phyloP scores from a whole-genome alignment of 2,113 vertebrate species.

The Laterallus jamaicensis region DNA sequence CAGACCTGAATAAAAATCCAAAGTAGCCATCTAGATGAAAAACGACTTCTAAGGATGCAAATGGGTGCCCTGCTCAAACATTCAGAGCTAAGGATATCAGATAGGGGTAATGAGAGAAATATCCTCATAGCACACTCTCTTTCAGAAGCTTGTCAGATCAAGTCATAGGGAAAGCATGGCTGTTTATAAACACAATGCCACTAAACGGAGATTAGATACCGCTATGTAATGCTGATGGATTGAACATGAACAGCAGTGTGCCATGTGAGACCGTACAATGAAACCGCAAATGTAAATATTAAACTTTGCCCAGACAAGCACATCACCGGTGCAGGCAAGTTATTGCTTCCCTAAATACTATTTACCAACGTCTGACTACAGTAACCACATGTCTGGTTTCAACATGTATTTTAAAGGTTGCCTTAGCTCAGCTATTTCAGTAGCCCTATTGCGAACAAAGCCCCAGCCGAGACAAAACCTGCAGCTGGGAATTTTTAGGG shows the following conservation, averaged over 20 bases:
- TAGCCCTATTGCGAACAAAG: neutral
- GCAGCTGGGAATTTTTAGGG: constrained; percentile 2
- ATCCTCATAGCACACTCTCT: neutral
- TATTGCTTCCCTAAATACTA: constrained; percentile 34
- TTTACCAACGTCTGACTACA: constrained; percentile 38
- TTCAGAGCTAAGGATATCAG: neutral
- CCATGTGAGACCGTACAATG: neutral
- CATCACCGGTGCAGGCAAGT: constrained; percentile 12
- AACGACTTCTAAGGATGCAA: neutral
- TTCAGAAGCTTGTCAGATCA: neutral
- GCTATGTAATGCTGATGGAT: neutral
- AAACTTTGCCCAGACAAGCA: constrained; percentile 38
- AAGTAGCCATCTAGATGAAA: neutral
- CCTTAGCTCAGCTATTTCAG: constrained; percentile 38
- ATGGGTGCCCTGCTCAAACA: neutral
- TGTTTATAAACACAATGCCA: neutral
- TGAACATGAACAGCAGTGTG: neutral
- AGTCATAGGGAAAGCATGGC: neutral
- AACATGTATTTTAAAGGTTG: constrained; percentile 28
- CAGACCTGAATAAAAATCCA: neutral
- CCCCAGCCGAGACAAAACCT: neutral
- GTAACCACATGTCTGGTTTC: constrained; percentile 50
- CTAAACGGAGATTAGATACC: neutral
- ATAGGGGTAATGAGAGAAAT: neutral
- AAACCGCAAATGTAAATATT: constrained; percentile 55